These are phyloP conservation scores for Nemotelus pantherinus DNA, from an alignment of 2,888 invertebrate species.

Conservation along the genomic window DNA sequence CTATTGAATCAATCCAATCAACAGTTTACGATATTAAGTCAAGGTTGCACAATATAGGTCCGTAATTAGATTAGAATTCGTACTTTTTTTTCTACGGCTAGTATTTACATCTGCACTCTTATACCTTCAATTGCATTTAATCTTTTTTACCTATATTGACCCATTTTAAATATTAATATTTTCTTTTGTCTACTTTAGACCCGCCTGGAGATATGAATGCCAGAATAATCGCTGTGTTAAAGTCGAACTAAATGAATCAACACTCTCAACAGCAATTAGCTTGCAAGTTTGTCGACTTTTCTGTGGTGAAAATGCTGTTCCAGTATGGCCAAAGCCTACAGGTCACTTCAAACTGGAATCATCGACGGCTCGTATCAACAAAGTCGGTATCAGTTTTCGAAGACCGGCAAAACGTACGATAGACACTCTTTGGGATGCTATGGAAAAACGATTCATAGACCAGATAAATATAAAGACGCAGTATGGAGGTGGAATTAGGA, in stretches of 20 bases:
- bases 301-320: constrained; percentile 66
- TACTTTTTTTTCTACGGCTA: too few relatives aligned
- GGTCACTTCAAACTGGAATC: constrained; percentile 64
- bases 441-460: constrained; percentile 63
- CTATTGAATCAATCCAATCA: too few relatives aligned
- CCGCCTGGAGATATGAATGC: constrained; percentile 62
- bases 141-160: too few relatives aligned
- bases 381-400: constrained; percentile 60
- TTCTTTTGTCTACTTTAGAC: constrained; percentile 11
- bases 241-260: constrained; percentile 59
- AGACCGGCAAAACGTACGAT: constrained; percentile 56
- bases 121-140: too few relatives aligned
- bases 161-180: too few relatives aligned
- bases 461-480: constrained; percentile 59
- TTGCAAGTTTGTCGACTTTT: constrained; percentile 66
- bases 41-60: too few relatives aligned
- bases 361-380: constrained; percentile 64
- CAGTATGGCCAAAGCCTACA: constrained; percentile 66
- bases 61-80: too few relatives aligned
- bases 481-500: constrained; percentile 54
- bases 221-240: constrained; percentile 58
- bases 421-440: constrained; percentile 58
- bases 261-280: constrained; percentile 61
- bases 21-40: too few relatives aligned
- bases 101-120: too few relatives aligned